These are phyloP conservation scores for Lithophane semibrunnea DNA, from an alignment of 2,888 invertebrate species.

Conservation along the genomic window DNA sequence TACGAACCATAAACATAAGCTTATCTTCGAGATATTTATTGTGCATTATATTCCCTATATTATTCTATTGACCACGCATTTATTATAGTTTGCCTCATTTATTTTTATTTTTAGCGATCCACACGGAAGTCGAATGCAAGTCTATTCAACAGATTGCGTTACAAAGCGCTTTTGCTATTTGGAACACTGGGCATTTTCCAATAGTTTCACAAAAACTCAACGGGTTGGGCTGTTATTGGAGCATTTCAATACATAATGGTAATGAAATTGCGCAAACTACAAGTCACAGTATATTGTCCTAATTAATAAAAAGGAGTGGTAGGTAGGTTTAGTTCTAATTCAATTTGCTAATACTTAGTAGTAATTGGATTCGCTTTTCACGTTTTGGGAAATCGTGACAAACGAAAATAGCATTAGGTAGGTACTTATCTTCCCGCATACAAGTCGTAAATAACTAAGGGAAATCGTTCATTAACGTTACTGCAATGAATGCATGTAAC, in stretches of 20 bases:
- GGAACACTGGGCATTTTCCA: conserved; percentile 54
- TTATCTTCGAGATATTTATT: conserved; percentile 34
- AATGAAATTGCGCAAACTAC: conserved; percentile 57
- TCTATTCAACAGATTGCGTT: conserved; percentile 57
- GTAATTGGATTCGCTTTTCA: conserved; percentile 21
- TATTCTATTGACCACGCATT: conserved; percentile 40
- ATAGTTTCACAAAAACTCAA: conserved; percentile 55
- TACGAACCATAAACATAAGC: conserved; percentile 31
- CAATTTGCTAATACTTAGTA: conserved; percentile 29
- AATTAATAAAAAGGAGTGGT: conserved; percentile 39
- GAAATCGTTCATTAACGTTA: conserved; percentile 27
- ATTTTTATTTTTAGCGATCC: conserved; percentile 59
- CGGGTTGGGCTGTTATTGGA: conserved; percentile 60
- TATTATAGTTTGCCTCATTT: conserved; percentile 50
- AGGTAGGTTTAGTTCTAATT: conserved; percentile 25
- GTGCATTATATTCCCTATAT: conserved; percentile 33
- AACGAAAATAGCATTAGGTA: background rate
- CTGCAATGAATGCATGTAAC: background rate
- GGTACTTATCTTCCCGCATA: conserved; percentile 52
- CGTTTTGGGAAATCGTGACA: conserved; percentile 29
- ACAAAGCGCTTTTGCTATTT: conserved; percentile 62
- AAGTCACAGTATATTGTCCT: conserved; percentile 46
- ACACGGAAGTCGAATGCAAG: conserved; percentile 58
- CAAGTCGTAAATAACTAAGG: conserved; percentile 30
- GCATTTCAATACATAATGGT: conserved; percentile 58